Percentiles rank a stretch among this genome's conserved stretches.
Evolutionary conservation across 2,113 vertebrate species (phyloP).

Genomic region (Pangasianodon gigas): DNA sequence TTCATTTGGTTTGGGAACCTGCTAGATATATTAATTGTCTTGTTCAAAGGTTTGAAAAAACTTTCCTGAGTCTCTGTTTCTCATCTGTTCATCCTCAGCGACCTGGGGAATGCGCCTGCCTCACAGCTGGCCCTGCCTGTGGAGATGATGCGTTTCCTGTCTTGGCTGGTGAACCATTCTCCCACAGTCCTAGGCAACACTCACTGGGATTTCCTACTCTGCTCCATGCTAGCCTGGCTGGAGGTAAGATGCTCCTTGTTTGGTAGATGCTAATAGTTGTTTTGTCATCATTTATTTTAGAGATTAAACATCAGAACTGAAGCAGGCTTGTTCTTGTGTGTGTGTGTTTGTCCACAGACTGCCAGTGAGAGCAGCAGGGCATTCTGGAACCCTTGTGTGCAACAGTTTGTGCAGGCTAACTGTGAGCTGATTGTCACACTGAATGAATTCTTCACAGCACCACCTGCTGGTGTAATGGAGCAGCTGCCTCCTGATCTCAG

Average conservation of each 20-base stretch:
- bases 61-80: background rate
- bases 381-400: constrained; percentile 82
- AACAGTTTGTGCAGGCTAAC: constrained; percentile 86
- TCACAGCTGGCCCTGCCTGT: constrained; percentile 81
- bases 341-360: constrained; percentile 70
- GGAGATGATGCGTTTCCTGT: constrained; percentile 89
- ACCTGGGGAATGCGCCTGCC: constrained; percentile 77
- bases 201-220: constrained; percentile 96
- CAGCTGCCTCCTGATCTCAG: constrained; percentile 80
- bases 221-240: constrained; percentile 93
- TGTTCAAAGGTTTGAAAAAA: background rate
- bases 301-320: background rate
- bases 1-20: background rate
- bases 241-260: constrained; percentile 76
- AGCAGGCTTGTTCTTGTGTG: background rate
- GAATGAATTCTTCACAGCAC: constrained; percentile 80
- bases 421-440: constrained; percentile 81
- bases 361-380: constrained; percentile 77
- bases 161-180: constrained; percentile 76
- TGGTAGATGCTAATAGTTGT: background rate
- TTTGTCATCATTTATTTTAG: background rate
- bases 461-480: constrained; percentile 65
- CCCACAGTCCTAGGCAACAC: constrained; percentile 70
- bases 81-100: constrained; percentile 71
- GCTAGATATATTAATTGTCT: background rate